Percentiles rank a stretch among this genome's conserved stretches.
phyloP scores from a whole-genome alignment of 2,888 invertebrate genomes.

The Stenolophus ochropezus region DNA sequence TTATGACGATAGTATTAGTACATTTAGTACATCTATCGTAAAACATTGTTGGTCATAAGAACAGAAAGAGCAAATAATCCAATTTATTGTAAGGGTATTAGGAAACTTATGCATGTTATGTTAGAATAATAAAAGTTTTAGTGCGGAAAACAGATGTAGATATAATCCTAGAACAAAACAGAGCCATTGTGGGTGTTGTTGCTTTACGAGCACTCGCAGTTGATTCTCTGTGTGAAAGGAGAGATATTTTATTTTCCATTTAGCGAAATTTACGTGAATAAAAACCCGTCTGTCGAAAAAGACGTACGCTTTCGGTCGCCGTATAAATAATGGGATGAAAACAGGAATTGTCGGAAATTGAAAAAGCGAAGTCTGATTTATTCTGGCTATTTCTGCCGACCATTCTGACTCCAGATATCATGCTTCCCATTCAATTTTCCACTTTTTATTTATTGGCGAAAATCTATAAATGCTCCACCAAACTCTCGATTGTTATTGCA shows the following conservation, averaged over 20 bases:
- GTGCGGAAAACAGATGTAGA: constrained; percentile 1
- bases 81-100: constrained; percentile 12
- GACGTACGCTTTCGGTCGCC: constrained; percentile 42
- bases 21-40: background rate
- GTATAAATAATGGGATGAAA: constrained; percentile 51
- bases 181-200: background rate
- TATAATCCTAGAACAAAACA: constrained; percentile 43
- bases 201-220: background rate
- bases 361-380: constrained; percentile 49
- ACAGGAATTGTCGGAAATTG: constrained; percentile 56
- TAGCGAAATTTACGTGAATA: constrained; percentile 41
- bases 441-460: constrained; percentile 39
- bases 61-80: background rate
- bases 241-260: constrained; percentile 44
- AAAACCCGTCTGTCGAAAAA: constrained; percentile 46
- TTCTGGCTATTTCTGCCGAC: constrained; percentile 42
- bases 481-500: background rate
- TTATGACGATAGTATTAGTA: background rate
- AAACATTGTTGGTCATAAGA: background rate
- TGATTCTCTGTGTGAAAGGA: background rate
- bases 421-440: constrained; percentile 36
- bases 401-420: constrained; percentile 33
- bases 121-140: constrained; percentile 33
- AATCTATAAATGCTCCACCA: background rate
- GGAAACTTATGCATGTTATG: constrained; percentile 17